Conservation (phyloP, 2,113 vertebrate species). For the Poeciliopsis retropinna region DNA sequence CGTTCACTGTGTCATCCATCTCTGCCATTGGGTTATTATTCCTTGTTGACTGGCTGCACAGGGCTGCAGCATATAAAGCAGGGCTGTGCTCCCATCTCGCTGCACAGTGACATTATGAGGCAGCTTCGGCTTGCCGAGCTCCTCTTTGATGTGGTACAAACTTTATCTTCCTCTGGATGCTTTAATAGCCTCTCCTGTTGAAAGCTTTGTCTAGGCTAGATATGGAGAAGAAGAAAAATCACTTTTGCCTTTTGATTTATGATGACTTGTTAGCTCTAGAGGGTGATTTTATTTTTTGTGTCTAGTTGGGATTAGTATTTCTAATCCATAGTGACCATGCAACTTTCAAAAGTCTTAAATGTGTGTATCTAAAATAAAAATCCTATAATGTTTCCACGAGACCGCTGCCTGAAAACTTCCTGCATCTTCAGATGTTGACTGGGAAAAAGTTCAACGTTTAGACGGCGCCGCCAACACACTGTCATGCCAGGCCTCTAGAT, state of each 20-base stretch:
- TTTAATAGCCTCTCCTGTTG: slow-evolving; percentile 63
- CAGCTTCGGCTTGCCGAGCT: slow-evolving; percentile 44
- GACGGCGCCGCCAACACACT: too few species aligned
- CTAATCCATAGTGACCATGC: background rate
- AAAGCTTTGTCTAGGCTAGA: slow-evolving; percentile 69
- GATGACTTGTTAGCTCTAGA: slow-evolving; percentile 45
- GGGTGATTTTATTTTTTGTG: background rate
- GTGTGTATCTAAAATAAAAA: too few species aligned
- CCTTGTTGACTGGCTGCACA: slow-evolving; percentile 77
- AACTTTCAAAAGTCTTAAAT: too few species aligned
- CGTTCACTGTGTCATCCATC: slow-evolving; percentile 69
- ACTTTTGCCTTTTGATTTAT: slow-evolving; percentile 58
- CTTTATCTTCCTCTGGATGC: slow-evolving; percentile 55
- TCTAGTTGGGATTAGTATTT: slow-evolving; percentile 8
- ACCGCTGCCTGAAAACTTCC: too few species aligned
- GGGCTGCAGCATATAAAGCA: slow-evolving; percentile 73
- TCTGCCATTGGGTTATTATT: slow-evolving; percentile 80
- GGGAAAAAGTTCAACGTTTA: too few species aligned
- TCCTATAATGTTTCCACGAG: too few species aligned
- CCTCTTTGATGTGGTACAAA: slow-evolving; percentile 58
- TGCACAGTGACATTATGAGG: slow-evolving; percentile 61
- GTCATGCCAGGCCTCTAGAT: too few species aligned
- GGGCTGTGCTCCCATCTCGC: slow-evolving; percentile 47
- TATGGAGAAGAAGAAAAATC: slow-evolving; percentile 23
- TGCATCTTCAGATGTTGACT: too few species aligned